Evolutionary conservation across 2,113 vertebrate genomes (phyloP).

Genomic region (Thinocorus orbignyianus): DNA sequence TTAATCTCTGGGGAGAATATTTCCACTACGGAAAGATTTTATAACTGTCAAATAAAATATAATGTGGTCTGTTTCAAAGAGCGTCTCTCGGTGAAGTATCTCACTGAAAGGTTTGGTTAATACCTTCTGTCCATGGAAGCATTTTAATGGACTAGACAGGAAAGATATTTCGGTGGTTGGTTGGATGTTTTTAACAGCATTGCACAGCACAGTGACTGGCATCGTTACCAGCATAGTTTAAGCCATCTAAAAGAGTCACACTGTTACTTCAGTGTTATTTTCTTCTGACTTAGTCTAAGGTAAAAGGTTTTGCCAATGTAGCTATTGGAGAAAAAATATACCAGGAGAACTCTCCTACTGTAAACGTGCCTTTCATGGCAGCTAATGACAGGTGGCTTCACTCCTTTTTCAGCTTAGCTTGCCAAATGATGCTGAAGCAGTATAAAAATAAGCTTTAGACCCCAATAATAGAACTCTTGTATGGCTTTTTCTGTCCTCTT

Average conservation of each 20-base stretch:
- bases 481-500: background rate
- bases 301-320: background rate
- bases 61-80: background rate
- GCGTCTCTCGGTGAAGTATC: background rate
- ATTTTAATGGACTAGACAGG: background rate
- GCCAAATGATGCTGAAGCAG: background rate
- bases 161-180: background rate
- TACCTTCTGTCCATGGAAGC: background rate
- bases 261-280: background rate
- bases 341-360: background rate
- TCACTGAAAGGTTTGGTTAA: background rate
- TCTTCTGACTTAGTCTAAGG: background rate
- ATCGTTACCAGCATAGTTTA: background rate
- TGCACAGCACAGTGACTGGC: background rate
- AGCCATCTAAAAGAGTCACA: background rate
- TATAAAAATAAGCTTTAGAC: background rate
- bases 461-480: background rate
- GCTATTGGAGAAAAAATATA: background rate
- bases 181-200: rapidly evolving
- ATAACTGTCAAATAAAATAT: background rate
- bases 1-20: background rate
- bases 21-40: background rate
- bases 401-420: background rate
- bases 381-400: background rate
- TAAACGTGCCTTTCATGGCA: background rate